These are phyloP conservation scores for Synanthedon andrenaeformis DNA, from an alignment of 2,888 invertebrate species.

Conservation along the genomic window DNA sequence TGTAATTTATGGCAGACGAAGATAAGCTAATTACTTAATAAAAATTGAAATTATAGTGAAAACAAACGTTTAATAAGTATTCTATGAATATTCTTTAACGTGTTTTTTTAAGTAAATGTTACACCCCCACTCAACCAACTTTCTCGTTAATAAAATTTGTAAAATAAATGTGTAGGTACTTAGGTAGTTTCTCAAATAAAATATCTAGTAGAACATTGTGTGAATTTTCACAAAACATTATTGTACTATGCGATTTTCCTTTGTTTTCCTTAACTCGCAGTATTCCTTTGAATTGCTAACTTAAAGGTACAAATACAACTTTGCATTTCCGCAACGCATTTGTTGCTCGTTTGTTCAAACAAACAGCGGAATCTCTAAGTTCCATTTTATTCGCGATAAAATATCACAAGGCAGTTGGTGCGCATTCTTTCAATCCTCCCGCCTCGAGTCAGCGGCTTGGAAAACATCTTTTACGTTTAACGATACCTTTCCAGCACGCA, in stretches of 20 bases:
- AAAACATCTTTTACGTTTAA: constrained; percentile 48
- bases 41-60: too few species aligned
- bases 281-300: constrained; percentile 52
- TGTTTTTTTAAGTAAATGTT: too few species aligned
- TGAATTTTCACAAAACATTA: too few species aligned
- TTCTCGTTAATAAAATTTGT: too few species aligned
- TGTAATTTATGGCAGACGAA: too few species aligned
- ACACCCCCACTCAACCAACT: too few species aligned
- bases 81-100: too few species aligned
- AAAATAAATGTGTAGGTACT: too few species aligned
- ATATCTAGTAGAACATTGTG: too few species aligned
- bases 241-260: constrained; percentile 20
- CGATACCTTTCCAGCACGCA: constrained; percentile 13
- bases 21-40: too few species aligned
- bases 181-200: too few species aligned
- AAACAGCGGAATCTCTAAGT: constrained; percentile 47
- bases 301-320: constrained; percentile 46
- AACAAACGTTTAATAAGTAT: too few species aligned
- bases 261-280: constrained; percentile 29
- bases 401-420: constrained; percentile 47
- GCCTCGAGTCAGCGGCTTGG: constrained; percentile 38
- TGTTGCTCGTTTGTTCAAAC: constrained; percentile 44
- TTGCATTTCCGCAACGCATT: constrained; percentile 42
- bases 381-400: constrained; percentile 50
- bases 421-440: constrained; percentile 48